Conservation (phyloP, 2,797 vertebrate genomes). For the Clamator glandarius region DNA sequence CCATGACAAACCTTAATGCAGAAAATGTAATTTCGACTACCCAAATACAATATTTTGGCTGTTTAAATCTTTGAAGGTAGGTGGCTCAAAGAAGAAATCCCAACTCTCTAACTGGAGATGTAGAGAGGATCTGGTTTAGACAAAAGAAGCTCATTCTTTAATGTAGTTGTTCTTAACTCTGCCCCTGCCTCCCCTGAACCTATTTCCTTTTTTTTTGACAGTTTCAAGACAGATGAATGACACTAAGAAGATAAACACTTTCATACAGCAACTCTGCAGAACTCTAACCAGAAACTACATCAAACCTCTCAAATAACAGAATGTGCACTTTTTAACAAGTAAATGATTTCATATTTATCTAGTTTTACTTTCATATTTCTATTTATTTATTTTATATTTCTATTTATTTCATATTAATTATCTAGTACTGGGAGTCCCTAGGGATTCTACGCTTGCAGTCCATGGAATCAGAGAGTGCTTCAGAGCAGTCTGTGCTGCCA, state of each 20-base stretch:
- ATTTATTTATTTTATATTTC: no score
- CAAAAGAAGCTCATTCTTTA: background rate
- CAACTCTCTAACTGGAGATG: background rate
- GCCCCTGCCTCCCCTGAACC: background rate
- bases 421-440: background rate
- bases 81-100: background rate
- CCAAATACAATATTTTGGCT: background rate
- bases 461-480: background rate
- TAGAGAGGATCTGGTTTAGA: background rate
- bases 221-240: background rate
- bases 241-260: background rate
- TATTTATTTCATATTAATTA: background rate
- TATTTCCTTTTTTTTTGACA: background rate
- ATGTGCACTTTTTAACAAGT: background rate
- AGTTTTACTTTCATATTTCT: no score
- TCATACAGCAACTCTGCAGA: rapidly evolving
- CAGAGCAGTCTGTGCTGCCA: background rate
- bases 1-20: background rate
- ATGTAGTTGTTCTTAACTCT: rapidly evolving
- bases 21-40: background rate
- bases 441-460: background rate
- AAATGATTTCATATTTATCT: background rate
- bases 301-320: background rate
- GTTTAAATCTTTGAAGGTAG: background rate
- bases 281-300: background rate